Evolutionary conservation across 2,113 vertebrate species (phyloP).

Genomic region (Manacus vitellinus): DNA sequence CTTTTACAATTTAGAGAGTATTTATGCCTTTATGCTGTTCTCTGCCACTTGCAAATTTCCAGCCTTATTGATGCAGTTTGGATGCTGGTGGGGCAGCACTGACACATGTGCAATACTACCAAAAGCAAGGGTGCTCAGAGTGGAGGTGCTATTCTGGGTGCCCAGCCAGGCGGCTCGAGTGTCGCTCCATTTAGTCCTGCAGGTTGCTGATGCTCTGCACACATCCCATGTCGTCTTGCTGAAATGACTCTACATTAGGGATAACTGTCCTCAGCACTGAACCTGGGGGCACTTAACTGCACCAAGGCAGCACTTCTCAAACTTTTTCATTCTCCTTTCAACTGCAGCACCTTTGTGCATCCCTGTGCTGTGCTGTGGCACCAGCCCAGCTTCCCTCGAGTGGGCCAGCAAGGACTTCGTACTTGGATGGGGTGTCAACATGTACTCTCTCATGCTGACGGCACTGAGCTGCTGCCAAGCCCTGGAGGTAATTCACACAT

Average conservation of each 20-base stretch:
- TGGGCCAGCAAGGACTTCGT: neutral
- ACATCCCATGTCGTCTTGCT: neutral
- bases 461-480: neutral
- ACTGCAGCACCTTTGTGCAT: fast-evolving
- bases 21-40: neutral
- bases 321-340: neutral
- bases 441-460: neutral
- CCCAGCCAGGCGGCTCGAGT: neutral
- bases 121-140: neutral
- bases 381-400: neutral
- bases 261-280: neutral
- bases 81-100: neutral
- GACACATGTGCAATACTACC: neutral
- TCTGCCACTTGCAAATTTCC: neutral
- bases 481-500: neutral
- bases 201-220: neutral
- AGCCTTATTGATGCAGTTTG: neutral
- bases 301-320: neutral
- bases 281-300: neutral
- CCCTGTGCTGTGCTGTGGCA: neutral
- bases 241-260: neutral
- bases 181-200: neutral
- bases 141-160: neutral
- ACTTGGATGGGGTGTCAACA: neutral
- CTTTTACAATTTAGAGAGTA: neutral